phyloP scores from a whole-genome alignment of 1,140 invertebrate species.

The Ridgeia piscesae region DNA sequence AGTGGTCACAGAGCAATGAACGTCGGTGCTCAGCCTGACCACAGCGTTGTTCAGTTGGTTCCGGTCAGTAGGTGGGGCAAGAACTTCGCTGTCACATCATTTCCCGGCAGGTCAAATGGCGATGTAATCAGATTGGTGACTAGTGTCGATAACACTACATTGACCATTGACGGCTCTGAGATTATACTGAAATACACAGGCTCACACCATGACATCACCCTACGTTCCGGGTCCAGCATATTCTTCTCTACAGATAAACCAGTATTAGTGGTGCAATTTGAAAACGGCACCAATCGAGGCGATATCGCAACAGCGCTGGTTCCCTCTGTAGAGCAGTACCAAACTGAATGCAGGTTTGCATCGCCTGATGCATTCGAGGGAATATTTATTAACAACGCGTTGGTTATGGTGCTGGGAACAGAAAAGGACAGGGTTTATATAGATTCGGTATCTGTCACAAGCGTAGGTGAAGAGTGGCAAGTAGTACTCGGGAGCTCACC shows the following conservation, averaged over 20 bases:
- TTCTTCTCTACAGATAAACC: neutral
- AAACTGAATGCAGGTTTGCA: neutral
- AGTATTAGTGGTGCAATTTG: neutral
- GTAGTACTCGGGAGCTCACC: neutral
- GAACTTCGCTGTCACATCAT: constrained; percentile 8
- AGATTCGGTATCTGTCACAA: neutral
- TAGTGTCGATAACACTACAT: neutral
- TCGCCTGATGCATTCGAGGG: neutral
- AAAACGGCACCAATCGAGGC: neutral
- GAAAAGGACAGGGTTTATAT: neutral
- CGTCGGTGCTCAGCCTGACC: constrained; percentile 6
- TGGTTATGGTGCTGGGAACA: neutral
- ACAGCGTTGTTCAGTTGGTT: constrained; percentile 11
- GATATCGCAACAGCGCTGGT: neutral
- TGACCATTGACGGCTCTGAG: neutral
- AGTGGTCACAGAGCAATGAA: constrained; percentile 35
- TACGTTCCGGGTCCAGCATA: neutral
- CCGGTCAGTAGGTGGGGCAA: constrained; percentile 23
- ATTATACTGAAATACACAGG: neutral
- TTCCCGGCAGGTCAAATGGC: constrained; percentile 12
- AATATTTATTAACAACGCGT: neutral
- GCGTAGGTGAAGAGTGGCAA: neutral
- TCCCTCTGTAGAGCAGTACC: neutral
- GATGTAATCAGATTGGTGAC: neutral
- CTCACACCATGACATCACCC: neutral